These are phyloP conservation scores for Drosophila trapezifrons DNA, from an alignment of 1,140 invertebrate genomes.

Conservation along the genomic window DNA sequence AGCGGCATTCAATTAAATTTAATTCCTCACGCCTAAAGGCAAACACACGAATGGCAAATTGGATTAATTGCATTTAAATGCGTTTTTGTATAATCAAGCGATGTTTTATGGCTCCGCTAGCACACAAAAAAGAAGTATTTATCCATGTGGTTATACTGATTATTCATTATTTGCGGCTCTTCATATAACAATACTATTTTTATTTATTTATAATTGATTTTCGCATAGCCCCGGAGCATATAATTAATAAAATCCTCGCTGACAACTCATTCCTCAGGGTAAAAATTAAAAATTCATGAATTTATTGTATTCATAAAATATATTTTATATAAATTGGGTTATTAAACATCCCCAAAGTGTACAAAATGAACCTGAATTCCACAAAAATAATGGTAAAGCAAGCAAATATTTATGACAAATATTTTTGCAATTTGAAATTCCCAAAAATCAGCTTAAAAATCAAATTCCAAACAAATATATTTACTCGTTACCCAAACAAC, in stretches of 20 bases:
- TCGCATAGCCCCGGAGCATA: neutral
- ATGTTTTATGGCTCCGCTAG: neutral
- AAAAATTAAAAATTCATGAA: neutral
- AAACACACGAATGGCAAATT: constrained; percentile 29
- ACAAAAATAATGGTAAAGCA: no score
- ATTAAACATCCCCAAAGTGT: neutral
- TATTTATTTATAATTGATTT: constrained; percentile 9
- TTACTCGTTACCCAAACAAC: neutral
- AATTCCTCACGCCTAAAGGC: constrained; percentile 37
- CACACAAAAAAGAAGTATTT: constrained; percentile 4
- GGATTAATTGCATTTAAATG: constrained; percentile 25
- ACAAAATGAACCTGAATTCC: no score
- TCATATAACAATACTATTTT: neutral
- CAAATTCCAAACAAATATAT: neutral
- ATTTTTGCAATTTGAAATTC: neutral
- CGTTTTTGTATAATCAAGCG: constrained; percentile 4
- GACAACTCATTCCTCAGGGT: no score
- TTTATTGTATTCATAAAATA: neutral
- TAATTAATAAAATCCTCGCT: neutral
- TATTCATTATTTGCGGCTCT: constrained; percentile 15
- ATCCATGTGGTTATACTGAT: constrained; percentile 4
- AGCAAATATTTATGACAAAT: no score
- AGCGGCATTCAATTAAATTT: constrained; percentile 55
- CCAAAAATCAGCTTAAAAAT: no score
- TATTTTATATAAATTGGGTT: neutral